phyloP scores from a whole-genome alignment of 2,888 invertebrate genomes.

The Gastracanthus pulcherrimus region DNA sequence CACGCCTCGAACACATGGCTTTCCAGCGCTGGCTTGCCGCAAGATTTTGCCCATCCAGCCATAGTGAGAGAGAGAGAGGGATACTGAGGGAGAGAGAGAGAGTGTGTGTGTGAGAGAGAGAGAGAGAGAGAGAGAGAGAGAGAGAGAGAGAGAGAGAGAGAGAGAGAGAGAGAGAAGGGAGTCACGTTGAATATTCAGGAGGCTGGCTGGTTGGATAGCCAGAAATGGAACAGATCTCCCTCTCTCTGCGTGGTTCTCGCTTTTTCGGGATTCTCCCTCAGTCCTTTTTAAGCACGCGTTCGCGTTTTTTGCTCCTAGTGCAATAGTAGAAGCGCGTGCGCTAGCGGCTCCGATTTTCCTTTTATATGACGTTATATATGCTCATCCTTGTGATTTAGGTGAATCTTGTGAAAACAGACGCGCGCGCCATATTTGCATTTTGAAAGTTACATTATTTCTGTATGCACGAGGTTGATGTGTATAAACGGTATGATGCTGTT shows the following conservation, averaged over 20 bases:
- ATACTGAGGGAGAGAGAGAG: background rate
- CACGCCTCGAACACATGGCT: background rate
- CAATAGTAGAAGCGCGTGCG: background rate
- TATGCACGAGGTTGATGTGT: background rate
- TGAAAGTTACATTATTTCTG: background rate
- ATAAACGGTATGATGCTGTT: background rate
- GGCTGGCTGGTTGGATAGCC: background rate
- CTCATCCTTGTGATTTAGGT: background rate
- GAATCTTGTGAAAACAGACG: background rate
- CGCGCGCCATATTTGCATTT: background rate
- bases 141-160: background rate
- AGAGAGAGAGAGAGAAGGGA: background rate
- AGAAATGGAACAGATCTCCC: constrained; percentile 41
- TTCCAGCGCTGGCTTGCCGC: background rate
- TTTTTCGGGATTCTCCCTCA: background rate
- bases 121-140: too few species aligned
- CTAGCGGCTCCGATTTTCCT: background rate
- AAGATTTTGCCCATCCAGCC: constrained; percentile 25
- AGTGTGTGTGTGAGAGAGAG: too few species aligned
- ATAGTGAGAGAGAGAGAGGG: too few species aligned
- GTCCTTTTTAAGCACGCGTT: background rate
- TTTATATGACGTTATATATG: background rate
- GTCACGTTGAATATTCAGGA: constrained; percentile 39
- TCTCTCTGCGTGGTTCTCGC: background rate
- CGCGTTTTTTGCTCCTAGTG: background rate